Evolutionary conservation across 1,140 invertebrate genomes (phyloP), one percentile per base, ranked within the genome.

Genomic region (Holotrichia oblita): DNA sequence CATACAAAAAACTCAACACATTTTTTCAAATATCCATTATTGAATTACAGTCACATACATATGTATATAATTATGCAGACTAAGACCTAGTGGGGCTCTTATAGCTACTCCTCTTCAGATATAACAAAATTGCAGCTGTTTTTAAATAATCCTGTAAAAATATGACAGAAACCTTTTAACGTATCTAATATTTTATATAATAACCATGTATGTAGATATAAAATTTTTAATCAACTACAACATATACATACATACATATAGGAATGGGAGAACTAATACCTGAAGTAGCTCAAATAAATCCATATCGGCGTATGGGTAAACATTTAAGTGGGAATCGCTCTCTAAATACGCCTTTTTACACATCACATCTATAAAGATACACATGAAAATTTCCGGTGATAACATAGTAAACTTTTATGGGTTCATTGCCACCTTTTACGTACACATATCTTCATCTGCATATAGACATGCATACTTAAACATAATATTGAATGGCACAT

Each of bases 351-450:
- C 42, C 14, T 17, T 17, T 17, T 6, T n/a, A 55, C 48, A 17
- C 48, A 55, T 17, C 48, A 17, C 48, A 55, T 17, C 48, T 14
- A 17, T 55, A 17, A 0, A 17, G 48, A 55, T 55, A 55, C 48
- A 17, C 48, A 17, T 34, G 48, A 55, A 55, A 3, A n/a, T 17
- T 55, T 55, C 48, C 48, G 48, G 48, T 55, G 48, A 55, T 55
- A 55, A 55, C 14, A 55, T 55, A 17, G 14, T 17, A 2, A 55
- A 17, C 27, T 55, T 55, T 55, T 55, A 55, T 55, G 14, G 14
- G 48, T 55, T 55, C 48, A 17, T 55, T 55, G 48, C 48, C 48
- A 55, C 48, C 48, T 55, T 55, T 55, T 17, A 55, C 48, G 48
- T 55, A 55, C 12, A n/a, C 48, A 55, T 14, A 55, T 55, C 48